Evolutionary conservation across 1,140 invertebrate species (phyloP), one percentile per base, ranked within the genome.

Genomic region (Brachionus paranguensis): DNA sequence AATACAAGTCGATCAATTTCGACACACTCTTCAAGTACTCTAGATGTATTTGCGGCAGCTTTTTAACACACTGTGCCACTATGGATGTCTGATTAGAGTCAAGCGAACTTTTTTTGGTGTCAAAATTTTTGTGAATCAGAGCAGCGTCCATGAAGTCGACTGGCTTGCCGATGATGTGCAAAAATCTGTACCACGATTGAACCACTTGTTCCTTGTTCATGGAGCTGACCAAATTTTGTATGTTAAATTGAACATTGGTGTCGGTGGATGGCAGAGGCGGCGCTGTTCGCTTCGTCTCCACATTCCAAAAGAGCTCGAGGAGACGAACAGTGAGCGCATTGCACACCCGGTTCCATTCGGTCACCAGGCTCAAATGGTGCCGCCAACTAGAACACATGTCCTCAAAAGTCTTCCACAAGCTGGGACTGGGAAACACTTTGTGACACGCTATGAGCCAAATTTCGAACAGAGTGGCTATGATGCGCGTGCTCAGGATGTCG

Each of bases 321-420:
- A 97, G 90, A 72, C 93, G 91, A 12, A 94, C 93, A 0, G 95
- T 97, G 10, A 99, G 91, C 0, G 94, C 93, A 27, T 96, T 90
- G 89, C 96, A 97, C 12, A 97, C 94, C 74, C 95, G 92, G 89
- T 96, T 95, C 96, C 96, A 99, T 88, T 98, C 96, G 87, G 95
- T 94, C 7, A 97, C 93, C 1, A 99, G 91, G 55, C 95, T 94
- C 65, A 95, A 91, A 84, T 96, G 93, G 90, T 99, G 96, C 12
- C 96, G 91, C 96, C 96, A 98, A 86, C 93, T 93, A 85, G 94
- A 91, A 88, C 95, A 96, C 85, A 95, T 94, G 89, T 97, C 95
- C 86, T 95, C 92, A 84, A 99, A 91, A 3, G 96, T 98, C 89
- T 96, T 95, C 96, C 96, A 98, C 85, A 97, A 90, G 94, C 11